These are phyloP conservation scores for Lithosia quadra DNA, from an alignment of 2,888 invertebrate genomes.

Conservation along the genomic window DNA sequence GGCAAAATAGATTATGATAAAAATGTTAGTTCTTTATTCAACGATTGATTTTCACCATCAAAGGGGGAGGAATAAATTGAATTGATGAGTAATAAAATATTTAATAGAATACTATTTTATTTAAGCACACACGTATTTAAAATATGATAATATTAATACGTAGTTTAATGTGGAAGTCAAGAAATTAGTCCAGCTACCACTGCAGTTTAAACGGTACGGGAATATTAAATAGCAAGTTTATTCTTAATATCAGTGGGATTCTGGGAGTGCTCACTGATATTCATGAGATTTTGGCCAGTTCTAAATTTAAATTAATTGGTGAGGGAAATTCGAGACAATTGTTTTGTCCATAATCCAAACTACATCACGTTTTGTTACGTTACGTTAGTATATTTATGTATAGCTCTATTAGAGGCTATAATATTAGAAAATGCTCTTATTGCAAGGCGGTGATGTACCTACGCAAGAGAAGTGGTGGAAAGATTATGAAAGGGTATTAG, in stretches of 20 bases:
- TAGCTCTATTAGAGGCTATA: too few relatives aligned
- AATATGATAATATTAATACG: constrained; percentile 53
- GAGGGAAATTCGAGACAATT: background rate
- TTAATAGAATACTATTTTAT: too few relatives aligned
- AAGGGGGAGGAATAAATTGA: background rate
- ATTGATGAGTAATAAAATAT: background rate
- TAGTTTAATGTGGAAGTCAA: constrained; percentile 39
- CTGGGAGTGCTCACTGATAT: background rate
- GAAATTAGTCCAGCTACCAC: constrained; percentile 41
- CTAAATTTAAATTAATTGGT: background rate
- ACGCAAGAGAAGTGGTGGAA: too few relatives aligned
- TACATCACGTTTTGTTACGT: too few relatives aligned
- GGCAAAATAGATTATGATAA: background rate
- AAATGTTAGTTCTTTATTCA: too few relatives aligned
- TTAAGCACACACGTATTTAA: constrained; percentile 45
- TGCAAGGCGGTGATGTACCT: too few relatives aligned
- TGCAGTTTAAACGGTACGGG: constrained; percentile 33
- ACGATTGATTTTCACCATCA: too few relatives aligned
- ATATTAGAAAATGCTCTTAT: too few relatives aligned
- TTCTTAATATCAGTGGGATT: constrained; percentile 24
- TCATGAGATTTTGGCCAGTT: background rate
- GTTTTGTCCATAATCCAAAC: too few relatives aligned
- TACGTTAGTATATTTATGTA: too few relatives aligned
- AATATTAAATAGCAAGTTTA: constrained; percentile 35
- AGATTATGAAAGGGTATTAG: too few relatives aligned